These are phyloP conservation scores for Armadillidium nasatum DNA, from an alignment of 1,140 invertebrate species.

Conservation along the genomic window DNA sequence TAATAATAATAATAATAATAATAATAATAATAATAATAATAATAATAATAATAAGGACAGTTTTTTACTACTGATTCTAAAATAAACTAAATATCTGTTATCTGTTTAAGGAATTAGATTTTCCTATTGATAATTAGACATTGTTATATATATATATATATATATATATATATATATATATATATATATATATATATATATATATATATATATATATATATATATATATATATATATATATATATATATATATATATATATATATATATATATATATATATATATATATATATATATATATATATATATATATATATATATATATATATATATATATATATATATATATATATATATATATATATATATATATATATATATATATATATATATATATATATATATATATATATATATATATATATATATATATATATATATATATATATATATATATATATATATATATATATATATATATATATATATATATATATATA, in stretches of 20 bases:
- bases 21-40: not conserved
- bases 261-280: conserved; percentile 27
- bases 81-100: too few relatives aligned
- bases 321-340: too few relatives aligned
- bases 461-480: too few relatives aligned
- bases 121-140: too few relatives aligned
- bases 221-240: conserved; percentile 11
- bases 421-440: conserved; percentile 21
- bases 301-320: too few relatives aligned
- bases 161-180: conserved; percentile 18
- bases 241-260: conserved; percentile 26
- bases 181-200: conserved; percentile 19
- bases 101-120: too few relatives aligned
- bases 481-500: too few relatives aligned
- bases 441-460: conserved; percentile 20
- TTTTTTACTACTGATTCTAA: not conserved
- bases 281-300: conserved; percentile 20
- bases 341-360: not conserved
- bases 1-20: not conserved
- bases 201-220: conserved; percentile 22
- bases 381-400: conserved; percentile 8
- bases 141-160: not conserved
- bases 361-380: not conserved
- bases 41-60: not conserved
- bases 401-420: conserved; percentile 25